Percentiles rank a stretch among this genome's conserved stretches.
phyloP scores from a whole-genome alignment of 2,113 vertebrate species.

The Protobothrops flavoviridis region DNA sequence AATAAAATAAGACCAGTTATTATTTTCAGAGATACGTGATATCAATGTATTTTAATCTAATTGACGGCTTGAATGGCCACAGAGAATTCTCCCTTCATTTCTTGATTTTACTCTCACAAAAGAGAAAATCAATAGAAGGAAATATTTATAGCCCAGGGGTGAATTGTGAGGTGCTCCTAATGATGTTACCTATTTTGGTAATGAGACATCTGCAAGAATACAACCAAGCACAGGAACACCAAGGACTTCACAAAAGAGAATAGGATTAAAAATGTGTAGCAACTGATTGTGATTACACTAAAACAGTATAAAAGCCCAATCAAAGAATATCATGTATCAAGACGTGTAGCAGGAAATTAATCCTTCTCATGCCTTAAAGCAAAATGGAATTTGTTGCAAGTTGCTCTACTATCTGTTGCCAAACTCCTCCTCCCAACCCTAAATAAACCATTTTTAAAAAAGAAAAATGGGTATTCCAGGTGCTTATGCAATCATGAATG shows the following conservation, averaged over 20 bases:
- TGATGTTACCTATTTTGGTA: background rate
- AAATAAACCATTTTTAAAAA: background rate
- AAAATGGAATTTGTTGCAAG: background rate
- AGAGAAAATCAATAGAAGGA: background rate
- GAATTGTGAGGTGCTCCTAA: background rate
- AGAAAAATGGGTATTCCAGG: background rate
- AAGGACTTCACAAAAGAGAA: background rate
- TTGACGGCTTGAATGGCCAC: background rate
- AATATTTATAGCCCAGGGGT: background rate
- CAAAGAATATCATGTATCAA: background rate
- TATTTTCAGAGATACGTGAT: too few relatives aligned
- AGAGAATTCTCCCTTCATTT: background rate
- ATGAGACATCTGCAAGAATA: too few relatives aligned
- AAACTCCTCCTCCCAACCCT: background rate
- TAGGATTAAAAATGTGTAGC: background rate
- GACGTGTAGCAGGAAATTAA: background rate
- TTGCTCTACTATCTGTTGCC: background rate
- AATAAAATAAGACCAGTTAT: too few relatives aligned
- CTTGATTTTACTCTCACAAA: background rate
- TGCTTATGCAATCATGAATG: background rate
- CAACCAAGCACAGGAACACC: background rate
- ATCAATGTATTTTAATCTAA: background rate
- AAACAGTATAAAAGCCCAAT: background rate
- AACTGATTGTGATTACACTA: background rate
- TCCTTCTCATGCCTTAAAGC: background rate